Evolutionary conservation across 2,888 invertebrate genomes (phyloP).

Genomic region (Meiosimyza decipiens): DNA sequence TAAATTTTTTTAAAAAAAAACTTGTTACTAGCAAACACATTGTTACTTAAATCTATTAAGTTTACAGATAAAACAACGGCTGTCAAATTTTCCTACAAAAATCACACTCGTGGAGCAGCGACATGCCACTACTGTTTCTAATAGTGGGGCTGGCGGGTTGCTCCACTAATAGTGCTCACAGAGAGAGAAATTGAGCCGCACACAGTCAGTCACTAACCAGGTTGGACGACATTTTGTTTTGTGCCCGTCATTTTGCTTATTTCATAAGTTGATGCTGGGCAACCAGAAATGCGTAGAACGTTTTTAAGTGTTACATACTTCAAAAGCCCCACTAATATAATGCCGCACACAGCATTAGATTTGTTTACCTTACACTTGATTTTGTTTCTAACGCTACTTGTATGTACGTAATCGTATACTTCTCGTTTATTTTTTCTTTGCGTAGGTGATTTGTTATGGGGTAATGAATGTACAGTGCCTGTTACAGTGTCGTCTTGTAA

Average conservation of each 20-base stretch:
- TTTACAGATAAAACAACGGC: neutral
- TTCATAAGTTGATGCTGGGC: slow-evolving; percentile 58
- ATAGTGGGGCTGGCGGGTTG: too few species aligned
- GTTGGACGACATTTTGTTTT: slow-evolving; percentile 61
- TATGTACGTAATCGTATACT: too few species aligned
- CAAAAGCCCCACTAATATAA: neutral
- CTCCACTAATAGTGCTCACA: neutral
- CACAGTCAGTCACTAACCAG: slow-evolving; percentile 46
- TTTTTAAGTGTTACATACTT: neutral
- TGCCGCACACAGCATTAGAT: slow-evolving; percentile 12
- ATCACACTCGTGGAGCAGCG: neutral
- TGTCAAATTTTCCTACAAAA: too few species aligned
- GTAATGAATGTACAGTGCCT: too few species aligned
- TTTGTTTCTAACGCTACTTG: too few species aligned
- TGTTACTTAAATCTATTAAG: neutral
- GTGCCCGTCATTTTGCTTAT: slow-evolving; percentile 67
- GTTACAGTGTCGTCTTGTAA: too few species aligned
- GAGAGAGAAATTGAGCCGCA: slow-evolving; percentile 13
- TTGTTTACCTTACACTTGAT: neutral
- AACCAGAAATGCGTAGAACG: slow-evolving; percentile 49
- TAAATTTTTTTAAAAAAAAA: too few species aligned
- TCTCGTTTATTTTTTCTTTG: too few species aligned
- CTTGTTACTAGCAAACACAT: too few species aligned
- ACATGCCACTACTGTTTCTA: too few species aligned
- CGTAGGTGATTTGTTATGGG: too few species aligned